A percentile compares a stretch with the other conserved stretches of the same genome.
These are phyloP conservation scores for Carabus problematicus DNA, from an alignment of 2,888 invertebrate species.

Conservation along the genomic window DNA sequence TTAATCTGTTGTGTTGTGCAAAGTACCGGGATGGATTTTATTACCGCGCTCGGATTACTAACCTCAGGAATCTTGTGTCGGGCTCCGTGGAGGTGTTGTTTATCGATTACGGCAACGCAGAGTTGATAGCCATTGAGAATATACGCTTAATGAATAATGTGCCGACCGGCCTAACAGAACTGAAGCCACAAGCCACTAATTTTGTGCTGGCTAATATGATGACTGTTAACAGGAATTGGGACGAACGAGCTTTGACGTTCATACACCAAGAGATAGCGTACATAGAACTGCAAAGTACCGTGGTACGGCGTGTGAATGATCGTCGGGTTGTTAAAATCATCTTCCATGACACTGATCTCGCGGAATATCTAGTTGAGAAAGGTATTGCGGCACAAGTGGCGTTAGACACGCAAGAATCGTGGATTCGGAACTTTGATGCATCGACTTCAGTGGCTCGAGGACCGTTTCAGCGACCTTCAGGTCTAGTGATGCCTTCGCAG, in stretches of 20 bases:
- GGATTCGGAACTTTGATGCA: slow-evolving; percentile 56
- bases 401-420: slow-evolving; percentile 61
- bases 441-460: slow-evolving; percentile 11
- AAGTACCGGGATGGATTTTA: slow-evolving; percentile 72
- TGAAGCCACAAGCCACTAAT: slow-evolving; percentile 67
- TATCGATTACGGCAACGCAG: slow-evolving; percentile 73
- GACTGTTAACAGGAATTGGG: slow-evolving; percentile 64
- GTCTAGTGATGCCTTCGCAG: slow-evolving; percentile 57
- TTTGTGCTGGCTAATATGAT: slow-evolving; percentile 68
- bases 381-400: slow-evolving; percentile 61
- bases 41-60: slow-evolving; percentile 69
- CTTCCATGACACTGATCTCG: slow-evolving; percentile 62
- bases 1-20: slow-evolving; percentile 69
- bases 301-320: slow-evolving; percentile 48
- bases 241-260: slow-evolving; percentile 58
- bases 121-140: slow-evolving; percentile 66
- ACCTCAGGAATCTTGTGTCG: slow-evolving; percentile 59
- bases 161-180: slow-evolving; percentile 57
- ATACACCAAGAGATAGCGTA: slow-evolving; percentile 59
- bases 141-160: slow-evolving; percentile 66
- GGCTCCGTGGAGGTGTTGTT: slow-evolving; percentile 71
- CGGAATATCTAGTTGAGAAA: slow-evolving; percentile 59
- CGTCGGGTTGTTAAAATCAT: slow-evolving; percentile 61
- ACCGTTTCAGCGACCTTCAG: slow-evolving; percentile 52
- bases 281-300: slow-evolving; percentile 55